These are phyloP conservation scores for Gymnoscopelus microlampas DNA, from an alignment of 2,797 vertebrate species.

Conservation along the genomic window DNA sequence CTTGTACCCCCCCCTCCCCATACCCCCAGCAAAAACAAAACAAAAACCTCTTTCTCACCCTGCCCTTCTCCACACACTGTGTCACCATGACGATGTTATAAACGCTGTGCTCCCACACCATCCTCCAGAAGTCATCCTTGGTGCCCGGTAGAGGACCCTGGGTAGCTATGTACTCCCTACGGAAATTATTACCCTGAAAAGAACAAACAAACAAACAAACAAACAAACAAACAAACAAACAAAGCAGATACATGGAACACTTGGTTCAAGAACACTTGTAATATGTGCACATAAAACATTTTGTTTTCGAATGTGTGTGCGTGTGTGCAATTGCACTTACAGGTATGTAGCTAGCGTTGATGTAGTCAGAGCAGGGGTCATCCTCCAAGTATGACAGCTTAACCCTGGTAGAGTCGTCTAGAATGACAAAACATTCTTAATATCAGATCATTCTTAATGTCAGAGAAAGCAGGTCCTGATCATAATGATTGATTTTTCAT, in stretches of 20 bases:
- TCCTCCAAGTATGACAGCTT: conserved; percentile 94
- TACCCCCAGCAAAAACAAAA: background rate
- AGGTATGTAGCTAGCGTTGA: conserved; percentile 96
- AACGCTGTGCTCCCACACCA: conserved; percentile 95
- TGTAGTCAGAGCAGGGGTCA: conserved; percentile 94
- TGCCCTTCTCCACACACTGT: conserved; percentile 93
- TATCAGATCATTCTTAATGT: background rate
- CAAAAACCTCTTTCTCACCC: conserved; percentile 75
- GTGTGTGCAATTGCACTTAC: conserved; percentile 72
- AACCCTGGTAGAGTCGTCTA: conserved; percentile 93
- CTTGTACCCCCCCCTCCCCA: too few species aligned
- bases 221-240: conserved; percentile 26
- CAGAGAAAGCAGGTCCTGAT: background rate
- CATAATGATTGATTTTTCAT: too few species aligned
- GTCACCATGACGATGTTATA: conserved; percentile 96
- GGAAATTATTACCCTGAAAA: conserved; percentile 88
- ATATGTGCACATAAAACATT: too few species aligned
- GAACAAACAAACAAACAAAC: background rate
- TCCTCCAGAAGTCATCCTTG: conserved; percentile 97
- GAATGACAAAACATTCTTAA: background rate
- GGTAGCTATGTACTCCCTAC: conserved; percentile 92
- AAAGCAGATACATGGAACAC: too few species aligned
- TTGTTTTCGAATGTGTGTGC: background rate
- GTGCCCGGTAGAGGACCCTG: conserved; percentile 95
- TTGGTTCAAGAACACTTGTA: too few species aligned